A percentile compares a stretch with the other conserved stretches of the same genome.
Conservation (phyloP, 1,140 invertebrate genomes). For the Sycobia sp. region DNA sequence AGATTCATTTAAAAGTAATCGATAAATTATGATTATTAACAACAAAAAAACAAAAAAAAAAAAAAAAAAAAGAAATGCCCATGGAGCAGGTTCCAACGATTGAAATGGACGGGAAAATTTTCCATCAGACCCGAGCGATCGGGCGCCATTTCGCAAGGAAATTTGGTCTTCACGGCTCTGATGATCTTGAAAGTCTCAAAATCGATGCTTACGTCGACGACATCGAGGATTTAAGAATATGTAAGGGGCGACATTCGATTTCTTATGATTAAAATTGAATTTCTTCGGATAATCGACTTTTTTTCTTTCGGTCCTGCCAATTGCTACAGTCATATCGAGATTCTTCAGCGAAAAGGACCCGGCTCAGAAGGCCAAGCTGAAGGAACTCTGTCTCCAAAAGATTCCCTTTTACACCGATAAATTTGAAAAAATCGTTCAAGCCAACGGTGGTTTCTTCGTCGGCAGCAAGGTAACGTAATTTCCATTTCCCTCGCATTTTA, state of each 20-base stretch:
- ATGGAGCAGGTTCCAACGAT: no score
- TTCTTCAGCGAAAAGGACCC: constrained; percentile 43
- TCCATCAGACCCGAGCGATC: no score
- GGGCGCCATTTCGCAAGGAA: no score
- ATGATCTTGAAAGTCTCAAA: no score
- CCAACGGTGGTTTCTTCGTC: constrained; percentile 61
- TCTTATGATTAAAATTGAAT: background rate
- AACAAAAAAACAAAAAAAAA: no score
- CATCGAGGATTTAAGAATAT: constrained; percentile 44
- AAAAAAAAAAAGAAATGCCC: no score
- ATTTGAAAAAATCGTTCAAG: constrained; percentile 57
- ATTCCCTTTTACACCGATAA: constrained; percentile 53
- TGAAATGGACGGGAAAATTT: no score
- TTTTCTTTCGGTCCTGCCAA: background rate
- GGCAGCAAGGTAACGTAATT: constrained; percentile 54
- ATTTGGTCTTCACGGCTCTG: no score
- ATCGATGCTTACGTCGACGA: constrained; percentile 47
- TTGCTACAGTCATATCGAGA: background rate
- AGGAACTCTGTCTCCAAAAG: constrained; percentile 43
- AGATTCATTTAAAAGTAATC: no score
- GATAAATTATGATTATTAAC: no score
- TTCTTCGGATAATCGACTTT: no score
- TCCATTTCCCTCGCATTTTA: no score
- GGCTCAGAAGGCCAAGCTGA: constrained; percentile 42
- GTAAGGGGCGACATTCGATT: constrained; percentile 38